A percentile compares a stretch with the other conserved stretches of the same genome.
These are phyloP conservation scores for Oligia fasciuncula DNA, from an alignment of 2,888 invertebrate species.

Conservation along the genomic window DNA sequence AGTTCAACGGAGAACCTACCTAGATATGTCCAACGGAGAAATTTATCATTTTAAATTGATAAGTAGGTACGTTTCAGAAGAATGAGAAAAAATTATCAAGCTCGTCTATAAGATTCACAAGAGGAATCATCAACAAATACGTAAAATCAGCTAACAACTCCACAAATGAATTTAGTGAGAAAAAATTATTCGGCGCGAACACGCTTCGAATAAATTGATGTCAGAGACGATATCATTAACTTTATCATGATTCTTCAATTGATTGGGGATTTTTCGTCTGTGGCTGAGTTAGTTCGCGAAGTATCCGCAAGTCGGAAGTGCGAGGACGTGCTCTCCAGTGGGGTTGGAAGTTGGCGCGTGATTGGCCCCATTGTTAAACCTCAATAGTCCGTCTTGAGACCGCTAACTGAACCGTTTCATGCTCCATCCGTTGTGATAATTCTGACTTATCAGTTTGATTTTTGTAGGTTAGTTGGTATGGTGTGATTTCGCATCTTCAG, in stretches of 20 bases:
- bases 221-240: conserved; percentile 73
- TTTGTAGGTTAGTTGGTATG: conserved; percentile 17
- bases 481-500: background rate
- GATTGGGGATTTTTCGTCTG: conserved; percentile 74
- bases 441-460: conserved; percentile 51
- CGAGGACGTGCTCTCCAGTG: conserved; percentile 82
- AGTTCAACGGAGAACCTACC: too few species aligned
- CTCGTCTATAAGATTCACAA: background rate
- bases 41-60: background rate
- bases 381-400: conserved; percentile 83
- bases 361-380: conserved; percentile 87
- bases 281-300: conserved; percentile 71
- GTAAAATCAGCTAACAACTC: conserved; percentile 3
- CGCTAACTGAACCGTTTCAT: conserved; percentile 79
- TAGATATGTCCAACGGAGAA: background rate
- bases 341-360: conserved; percentile 83
- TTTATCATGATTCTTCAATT: conserved; percentile 73
- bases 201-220: conserved; percentile 70
- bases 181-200: conserved; percentile 49
- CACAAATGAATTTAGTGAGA: conserved; percentile 49
- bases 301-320: conserved; percentile 80
- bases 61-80: background rate
- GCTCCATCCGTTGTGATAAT: conserved; percentile 63
- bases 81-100: background rate
- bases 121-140: background rate